Base-by-base conservation (phyloP, 2,888 invertebrate genomes). In the Erebia palarica region DNA sequence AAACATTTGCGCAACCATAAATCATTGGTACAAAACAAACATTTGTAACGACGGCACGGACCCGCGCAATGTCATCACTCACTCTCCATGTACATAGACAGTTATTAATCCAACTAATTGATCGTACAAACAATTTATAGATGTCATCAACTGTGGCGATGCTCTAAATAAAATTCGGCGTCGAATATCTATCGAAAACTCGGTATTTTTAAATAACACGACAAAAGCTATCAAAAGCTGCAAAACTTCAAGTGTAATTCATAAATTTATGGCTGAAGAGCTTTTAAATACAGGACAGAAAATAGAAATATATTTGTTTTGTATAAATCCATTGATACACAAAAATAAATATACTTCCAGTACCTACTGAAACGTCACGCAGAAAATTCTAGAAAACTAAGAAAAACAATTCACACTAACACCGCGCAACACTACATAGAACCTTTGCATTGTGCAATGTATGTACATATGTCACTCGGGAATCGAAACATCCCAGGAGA, bases 61-160 rank as follows among this genome's bases (percentile, higher is more conserved):
- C 49, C 67, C 59, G 16, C 36, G 59, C 58, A 27, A 49, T 67
- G 59, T 67, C 67, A 67, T 67, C 67, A 59, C 67, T 67, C 67
- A 67, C 67, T 65, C 57, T 59, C 58, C 42, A 27, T 67, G 67
- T 59, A 57, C 27, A 55, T 42, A 58, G 27, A 59, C 67, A 59
- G 68, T 61, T 65, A 72, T 72, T 72, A 72, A 72, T 67, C 67
- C 67, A 18, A 61, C 72, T 72, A 69, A 72, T 69, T 72, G 72
- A 72, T 69, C 72, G 69, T 72, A 65, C 57, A 61, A 49, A 61
- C 65, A 72, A 72, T 72, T 72, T 72, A 72, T 72, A 69, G 72
- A 69, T 69, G 65, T 65, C 72, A 72, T 72, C 69, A 65, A 65
- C 65, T 60, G 65, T 36, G 58, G 27, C 58, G 60, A 65, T 55